Conservation (phyloP, 2,797 vertebrate species). For the Anomalospiza imberbis region DNA sequence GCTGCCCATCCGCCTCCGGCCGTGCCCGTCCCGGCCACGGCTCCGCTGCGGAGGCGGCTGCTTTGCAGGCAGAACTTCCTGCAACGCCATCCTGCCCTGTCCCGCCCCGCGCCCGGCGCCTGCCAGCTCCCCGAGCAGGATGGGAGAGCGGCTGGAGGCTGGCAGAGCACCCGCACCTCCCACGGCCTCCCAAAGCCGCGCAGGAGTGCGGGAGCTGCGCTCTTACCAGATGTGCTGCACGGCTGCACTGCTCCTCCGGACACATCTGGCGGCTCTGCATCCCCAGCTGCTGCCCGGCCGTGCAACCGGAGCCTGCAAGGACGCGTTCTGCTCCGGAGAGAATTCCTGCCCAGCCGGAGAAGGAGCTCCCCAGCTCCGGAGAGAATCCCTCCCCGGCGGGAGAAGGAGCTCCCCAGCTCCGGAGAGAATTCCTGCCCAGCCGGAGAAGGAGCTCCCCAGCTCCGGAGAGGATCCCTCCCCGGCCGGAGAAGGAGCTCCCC, state of each 20-base stretch:
- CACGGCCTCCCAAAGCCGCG: fast-evolving
- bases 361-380: no score
- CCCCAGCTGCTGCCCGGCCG: neutral
- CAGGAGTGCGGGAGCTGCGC: fast-evolving
- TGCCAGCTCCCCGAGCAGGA: neutral
- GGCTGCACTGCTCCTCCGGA: fast-evolving
- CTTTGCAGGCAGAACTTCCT: neutral
- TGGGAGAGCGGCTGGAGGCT: no score
- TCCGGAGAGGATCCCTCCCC: no score
- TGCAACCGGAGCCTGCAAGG: neutral
- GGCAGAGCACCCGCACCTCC: fast-evolving
- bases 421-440: fast-evolving
- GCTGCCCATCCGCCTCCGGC: neutral
- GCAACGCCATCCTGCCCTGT: neutral
- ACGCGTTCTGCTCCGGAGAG: neutral
- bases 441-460: neutral
- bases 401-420: no score
- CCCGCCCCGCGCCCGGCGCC: neutral
- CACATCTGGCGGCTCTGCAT: neutral
- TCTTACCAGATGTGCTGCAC: neutral
- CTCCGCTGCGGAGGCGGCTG: neutral
- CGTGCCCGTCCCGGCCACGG: neutral
- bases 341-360: neutral
- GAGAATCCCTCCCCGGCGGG: no score
- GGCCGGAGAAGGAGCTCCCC: no score